A percentile compares a stretch with the other conserved stretches of the same genome.
Evolutionary conservation across 2,113 vertebrate species (phyloP).

Genomic region (Bubo blakistoni): DNA sequence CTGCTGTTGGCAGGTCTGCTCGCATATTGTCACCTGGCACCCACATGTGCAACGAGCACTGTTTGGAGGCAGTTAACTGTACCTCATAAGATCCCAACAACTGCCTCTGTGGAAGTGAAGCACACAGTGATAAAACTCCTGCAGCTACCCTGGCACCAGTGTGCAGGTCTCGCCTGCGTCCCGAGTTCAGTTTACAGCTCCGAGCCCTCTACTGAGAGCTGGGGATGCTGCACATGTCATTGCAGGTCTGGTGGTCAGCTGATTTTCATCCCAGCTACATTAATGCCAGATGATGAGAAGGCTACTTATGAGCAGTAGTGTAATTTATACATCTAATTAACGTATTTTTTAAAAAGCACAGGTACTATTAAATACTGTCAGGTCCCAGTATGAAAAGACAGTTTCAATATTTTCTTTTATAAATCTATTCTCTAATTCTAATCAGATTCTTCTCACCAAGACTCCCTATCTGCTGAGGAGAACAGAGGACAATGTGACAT

Average conservation of each 20-base stretch:
- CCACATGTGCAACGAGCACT: fast-evolving
- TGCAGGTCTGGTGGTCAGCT: background rate
- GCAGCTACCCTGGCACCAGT: background rate
- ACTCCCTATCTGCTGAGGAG: background rate
- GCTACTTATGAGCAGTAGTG: background rate
- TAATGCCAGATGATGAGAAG: background rate
- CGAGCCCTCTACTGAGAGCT: background rate
- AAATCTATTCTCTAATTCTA: background rate
- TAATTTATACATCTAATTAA: background rate
- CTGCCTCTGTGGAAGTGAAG: background rate
- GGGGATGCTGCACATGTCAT: background rate
- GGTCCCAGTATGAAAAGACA: background rate
- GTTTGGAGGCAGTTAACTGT: background rate
- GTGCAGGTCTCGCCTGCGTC: background rate
- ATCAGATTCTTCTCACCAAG: background rate
- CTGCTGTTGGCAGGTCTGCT: background rate
- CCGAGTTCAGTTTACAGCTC: background rate
- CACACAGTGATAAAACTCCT: background rate
- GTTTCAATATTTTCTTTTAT: constrained; percentile 25
- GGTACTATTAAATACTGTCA: background rate
- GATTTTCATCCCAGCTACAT: background rate
- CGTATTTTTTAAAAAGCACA: background rate
- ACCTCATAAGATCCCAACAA: background rate
- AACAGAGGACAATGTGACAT: constrained; percentile 23
- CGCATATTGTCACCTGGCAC: background rate